Base-by-base conservation (phyloP, 2,113 vertebrate species). In the Procavia capensis region DNA sequence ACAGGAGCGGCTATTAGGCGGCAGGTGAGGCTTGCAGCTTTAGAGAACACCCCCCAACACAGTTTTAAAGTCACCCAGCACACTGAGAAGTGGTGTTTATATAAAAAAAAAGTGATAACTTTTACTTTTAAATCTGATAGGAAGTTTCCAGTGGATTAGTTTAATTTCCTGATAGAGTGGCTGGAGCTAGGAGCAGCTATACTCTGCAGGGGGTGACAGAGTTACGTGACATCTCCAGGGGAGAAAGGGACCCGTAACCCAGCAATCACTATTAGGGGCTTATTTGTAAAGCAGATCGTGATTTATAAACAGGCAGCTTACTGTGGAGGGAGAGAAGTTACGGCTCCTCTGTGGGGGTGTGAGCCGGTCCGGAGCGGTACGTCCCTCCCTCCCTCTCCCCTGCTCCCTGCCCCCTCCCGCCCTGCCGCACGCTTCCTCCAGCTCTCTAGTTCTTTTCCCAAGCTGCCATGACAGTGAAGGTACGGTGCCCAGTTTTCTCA, bases 1-100 rank as follows among this genome's bases (percentile, higher is more conserved):
- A 98, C 34, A 75, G 97, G 72, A 97, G 76, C 36, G 87, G 94
- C 93, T 97, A 88, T 75, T 91, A 97, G 31, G 41, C 85, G 86
- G 86, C 29, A 54, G 50, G 50, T 10, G 64, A 90, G 43, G 64
- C 29, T 24, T 24, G 24, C 24, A 19, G 24, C 39, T 54, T 76
- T 59, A 90, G 79, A 78, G 31, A 72, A 19, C 25, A 57, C 8
- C 19, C 78, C 90, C 50, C 41, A 50, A 11, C 45, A 61, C n/a
- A 66, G 45, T 20, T 89, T 84, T 54, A 9, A 92, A 57, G 9
- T 85, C 72, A 82, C 50, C 31, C 36, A 75, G 41, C 41, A 50
- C 9, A 22, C 13, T 7, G 5, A 63, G 24, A 43, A 54, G 14
- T 61, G 76, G 72, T 10, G 87, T 81, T 47, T 87, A 59, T 59